Evolutionary conservation across 2,888 invertebrate species (phyloP), one percentile per base, ranked within the genome.

Genomic region (Ochlodes sylvanus): DNA sequence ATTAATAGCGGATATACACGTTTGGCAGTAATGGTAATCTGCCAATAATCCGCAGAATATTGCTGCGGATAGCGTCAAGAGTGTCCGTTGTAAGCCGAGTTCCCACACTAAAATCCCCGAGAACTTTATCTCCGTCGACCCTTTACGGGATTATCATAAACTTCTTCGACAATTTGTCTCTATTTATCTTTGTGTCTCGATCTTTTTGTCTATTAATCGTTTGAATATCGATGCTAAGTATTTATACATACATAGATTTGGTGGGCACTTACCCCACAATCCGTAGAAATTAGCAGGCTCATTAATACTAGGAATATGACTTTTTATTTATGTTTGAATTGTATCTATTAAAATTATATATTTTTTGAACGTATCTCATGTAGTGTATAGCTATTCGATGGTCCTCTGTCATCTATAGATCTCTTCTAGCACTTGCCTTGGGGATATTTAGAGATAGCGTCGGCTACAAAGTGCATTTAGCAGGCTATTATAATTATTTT

Each of bases 101-200:
- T 84, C 80, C 85, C 87, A 86, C 86, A 83, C 78, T 83, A 79
- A 88, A 88, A 88, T 87, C 88, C 86, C 79, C 68, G 67, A 77
- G 79, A 81, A 86, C 83, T 89, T 87, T 85, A 85, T 82, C 87
- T 82, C 81, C 75, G 79, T 77, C 83, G 86, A 88, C 90, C 89
- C 88, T 90, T 89, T 88, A 86, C 76, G 83, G 86, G 86, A 87
- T 90, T 90, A 89, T 84, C 86, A 86, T 85, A 84, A 84, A 87
- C 68, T 87, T 87, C 86, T 83, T 80, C 79, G 83, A 81, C 85
- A 81, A 87, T 86, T 87, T 84, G 84, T 87, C 83, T 86, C 81
- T 84, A 85, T 88, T 86, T 86, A 83, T 86, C 83, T 87, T 82
- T 79, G 79, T 79, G 78, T 77, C 74, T 77, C 72, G 77, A 50